These are phyloP conservation scores for Drosophila infuscata DNA, from an alignment of 2,888 invertebrate species.

Conservation along the genomic window DNA sequence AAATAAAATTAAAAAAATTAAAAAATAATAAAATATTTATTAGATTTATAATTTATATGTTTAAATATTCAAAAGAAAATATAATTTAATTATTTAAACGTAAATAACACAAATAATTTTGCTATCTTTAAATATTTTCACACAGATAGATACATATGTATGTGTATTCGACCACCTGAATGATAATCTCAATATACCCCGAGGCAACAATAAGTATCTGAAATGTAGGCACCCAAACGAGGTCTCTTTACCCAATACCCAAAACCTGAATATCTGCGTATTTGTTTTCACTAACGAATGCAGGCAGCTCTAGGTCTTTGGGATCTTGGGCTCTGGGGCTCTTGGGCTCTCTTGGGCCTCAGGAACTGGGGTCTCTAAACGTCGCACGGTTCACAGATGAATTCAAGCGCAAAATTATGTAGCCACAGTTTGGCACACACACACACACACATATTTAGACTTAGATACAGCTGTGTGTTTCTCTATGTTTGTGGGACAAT, in stretches of 20 bases:
- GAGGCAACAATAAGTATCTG: slow-evolving; percentile 24
- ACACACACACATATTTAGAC: background rate
- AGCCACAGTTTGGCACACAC: slow-evolving; percentile 65
- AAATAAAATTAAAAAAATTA: too few species aligned
- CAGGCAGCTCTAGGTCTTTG: slow-evolving; percentile 58
- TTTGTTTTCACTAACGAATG: slow-evolving; percentile 80
- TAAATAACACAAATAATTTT: too few species aligned
- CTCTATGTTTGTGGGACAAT: slow-evolving; percentile 72
- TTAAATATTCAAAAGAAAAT: background rate
- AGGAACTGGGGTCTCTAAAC: slow-evolving; percentile 56
- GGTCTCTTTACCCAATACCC: slow-evolving; percentile 25
- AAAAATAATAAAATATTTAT: too few species aligned
- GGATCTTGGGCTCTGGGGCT: slow-evolving; percentile 55
- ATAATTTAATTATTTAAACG: background rate
- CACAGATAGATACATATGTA: background rate
- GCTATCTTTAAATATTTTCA: background rate
- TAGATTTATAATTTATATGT: too few species aligned
- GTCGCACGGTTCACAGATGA: slow-evolving; percentile 74
- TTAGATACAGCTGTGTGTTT: slow-evolving; percentile 34
- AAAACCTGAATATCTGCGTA: slow-evolving; percentile 50
- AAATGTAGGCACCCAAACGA: slow-evolving; percentile 46
- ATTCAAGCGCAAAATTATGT: slow-evolving; percentile 81
- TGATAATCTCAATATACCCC: slow-evolving; percentile 26
- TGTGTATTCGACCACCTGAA: background rate
- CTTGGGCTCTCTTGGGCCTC: slow-evolving; percentile 54